Evolutionary conservation across 2,888 invertebrate genomes (phyloP).

Genomic region (Drosophila suboccidentalis): DNA sequence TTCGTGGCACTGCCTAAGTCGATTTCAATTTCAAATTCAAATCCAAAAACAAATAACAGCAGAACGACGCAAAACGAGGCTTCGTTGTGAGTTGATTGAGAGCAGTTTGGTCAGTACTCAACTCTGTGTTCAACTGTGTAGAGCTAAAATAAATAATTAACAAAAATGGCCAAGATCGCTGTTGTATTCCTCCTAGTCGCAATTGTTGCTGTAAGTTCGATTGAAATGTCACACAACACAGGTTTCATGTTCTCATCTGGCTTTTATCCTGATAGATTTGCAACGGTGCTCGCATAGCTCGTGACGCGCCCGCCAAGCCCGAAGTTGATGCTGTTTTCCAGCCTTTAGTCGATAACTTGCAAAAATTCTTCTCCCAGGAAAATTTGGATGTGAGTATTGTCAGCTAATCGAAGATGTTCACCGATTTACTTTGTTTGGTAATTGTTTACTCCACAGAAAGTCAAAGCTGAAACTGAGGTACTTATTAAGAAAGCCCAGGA

Average conservation of each 20-base stretch:
- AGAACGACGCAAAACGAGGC: constrained; percentile 47
- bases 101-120: constrained; percentile 46
- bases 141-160: constrained; percentile 28
- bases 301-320: constrained; percentile 23
- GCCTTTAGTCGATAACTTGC: not conserved
- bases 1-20: not conserved
- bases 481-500: not conserved
- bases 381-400: constrained; percentile 10
- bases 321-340: not conserved
- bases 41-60: constrained; percentile 8
- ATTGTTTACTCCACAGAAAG: constrained; percentile 7
- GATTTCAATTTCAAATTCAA: constrained; percentile 6
- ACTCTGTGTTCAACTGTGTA: constrained; percentile 40
- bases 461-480: not conserved
- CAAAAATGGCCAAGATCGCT: constrained; percentile 58
- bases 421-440: not conserved
- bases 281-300: constrained; percentile 21
- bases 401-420: not conserved
- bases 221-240: no score
- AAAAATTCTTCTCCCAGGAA: not conserved
- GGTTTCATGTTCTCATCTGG: not conserved
- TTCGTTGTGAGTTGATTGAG: constrained; percentile 21
- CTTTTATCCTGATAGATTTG: constrained; percentile 9
- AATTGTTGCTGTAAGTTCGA: constrained; percentile 63
- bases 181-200: constrained; percentile 45